Conservation (phyloP, 2,797 vertebrate genomes). For the Thalassophryne amazonica region DNA sequence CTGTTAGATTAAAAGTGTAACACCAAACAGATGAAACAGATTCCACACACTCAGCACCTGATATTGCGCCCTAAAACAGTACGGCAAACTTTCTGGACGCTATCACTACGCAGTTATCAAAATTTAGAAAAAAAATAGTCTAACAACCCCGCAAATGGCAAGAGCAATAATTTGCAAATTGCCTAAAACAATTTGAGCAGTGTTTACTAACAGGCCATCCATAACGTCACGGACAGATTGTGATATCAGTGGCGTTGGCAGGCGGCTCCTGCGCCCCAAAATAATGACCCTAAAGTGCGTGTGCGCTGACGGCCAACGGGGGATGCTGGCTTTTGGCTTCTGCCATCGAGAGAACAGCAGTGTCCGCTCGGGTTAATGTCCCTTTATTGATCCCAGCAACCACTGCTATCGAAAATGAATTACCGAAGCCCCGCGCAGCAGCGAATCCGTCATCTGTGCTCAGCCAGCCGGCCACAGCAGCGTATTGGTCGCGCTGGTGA, state of each 20-base stretch:
- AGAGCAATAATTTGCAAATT: conserved; percentile 65
- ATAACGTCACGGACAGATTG: conserved; percentile 56
- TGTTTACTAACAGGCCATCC: conserved; percentile 59
- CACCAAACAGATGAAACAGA: too few relatives aligned
- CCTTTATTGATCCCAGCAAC: conserved; percentile 75
- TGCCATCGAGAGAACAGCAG: conserved; percentile 71
- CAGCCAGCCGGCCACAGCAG: conserved; percentile 70
- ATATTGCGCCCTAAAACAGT: too few relatives aligned
- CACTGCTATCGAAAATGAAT: conserved; percentile 81
- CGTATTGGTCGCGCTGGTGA: conserved; percentile 73
- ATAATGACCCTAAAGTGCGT: conserved; percentile 49
- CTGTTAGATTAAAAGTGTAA: too few relatives aligned
- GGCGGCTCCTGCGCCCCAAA: conserved; percentile 24
- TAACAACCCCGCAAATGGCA: conserved; percentile 44
- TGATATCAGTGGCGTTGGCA: conserved; percentile 59
- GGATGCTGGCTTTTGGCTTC: conserved; percentile 67
- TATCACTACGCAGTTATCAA: too few relatives aligned
- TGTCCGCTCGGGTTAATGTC: conserved; percentile 78
- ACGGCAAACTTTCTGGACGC: too few relatives aligned
- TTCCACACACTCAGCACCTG: too few relatives aligned
- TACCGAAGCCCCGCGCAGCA: conserved; percentile 73
- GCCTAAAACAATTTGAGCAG: conserved; percentile 53
- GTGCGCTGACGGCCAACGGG: conserved; percentile 56
- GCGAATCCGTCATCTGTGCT: conserved; percentile 77
- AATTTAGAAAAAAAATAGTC: conserved; percentile 17